Conservation (phyloP, 2,888 invertebrate species). For the Craniophora ligustri region DNA sequence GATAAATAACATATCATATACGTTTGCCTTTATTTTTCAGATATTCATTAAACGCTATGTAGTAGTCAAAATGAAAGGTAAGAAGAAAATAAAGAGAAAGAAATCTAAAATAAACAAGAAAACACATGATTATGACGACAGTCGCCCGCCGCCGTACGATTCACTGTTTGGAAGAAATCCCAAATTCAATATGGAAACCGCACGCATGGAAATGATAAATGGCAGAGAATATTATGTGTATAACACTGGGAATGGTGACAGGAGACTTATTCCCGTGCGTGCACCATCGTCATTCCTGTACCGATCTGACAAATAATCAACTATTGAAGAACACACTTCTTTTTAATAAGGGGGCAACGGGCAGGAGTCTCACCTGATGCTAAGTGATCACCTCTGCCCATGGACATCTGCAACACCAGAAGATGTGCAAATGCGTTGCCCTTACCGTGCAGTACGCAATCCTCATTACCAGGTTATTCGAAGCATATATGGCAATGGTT, state of each 20-base stretch:
- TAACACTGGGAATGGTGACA: conserved; percentile 89
- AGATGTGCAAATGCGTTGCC: too few species aligned
- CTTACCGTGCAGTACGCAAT: too few species aligned
- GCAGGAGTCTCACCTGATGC: too few species aligned
- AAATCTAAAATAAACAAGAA: conserved; percentile 52
- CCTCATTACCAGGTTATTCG: too few species aligned
- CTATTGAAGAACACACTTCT: neutral
- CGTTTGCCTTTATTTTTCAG: conserved; percentile 60
- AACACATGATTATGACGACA: conserved; percentile 62
- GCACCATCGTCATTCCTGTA: conserved; percentile 94
- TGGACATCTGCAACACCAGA: too few species aligned
- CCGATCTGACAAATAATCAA: conserved; percentile 72
- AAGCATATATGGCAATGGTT: too few species aligned
- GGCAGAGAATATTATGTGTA: conserved; percentile 93
- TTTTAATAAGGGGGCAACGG: neutral
- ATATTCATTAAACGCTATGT: conserved; percentile 69
- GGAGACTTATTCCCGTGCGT: conserved; percentile 92
- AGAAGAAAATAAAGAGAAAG: conserved; percentile 37
- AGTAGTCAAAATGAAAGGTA: conserved; percentile 44
- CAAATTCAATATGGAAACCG: conserved; percentile 65
- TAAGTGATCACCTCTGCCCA: too few species aligned
- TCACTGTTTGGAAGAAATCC: conserved; percentile 84
- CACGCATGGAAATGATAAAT: conserved; percentile 90
- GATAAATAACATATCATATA: neutral
- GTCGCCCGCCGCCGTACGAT: conserved; percentile 91